phyloP scores from a whole-genome alignment of 2,113 vertebrate genomes.

The Callipepla squamata region DNA sequence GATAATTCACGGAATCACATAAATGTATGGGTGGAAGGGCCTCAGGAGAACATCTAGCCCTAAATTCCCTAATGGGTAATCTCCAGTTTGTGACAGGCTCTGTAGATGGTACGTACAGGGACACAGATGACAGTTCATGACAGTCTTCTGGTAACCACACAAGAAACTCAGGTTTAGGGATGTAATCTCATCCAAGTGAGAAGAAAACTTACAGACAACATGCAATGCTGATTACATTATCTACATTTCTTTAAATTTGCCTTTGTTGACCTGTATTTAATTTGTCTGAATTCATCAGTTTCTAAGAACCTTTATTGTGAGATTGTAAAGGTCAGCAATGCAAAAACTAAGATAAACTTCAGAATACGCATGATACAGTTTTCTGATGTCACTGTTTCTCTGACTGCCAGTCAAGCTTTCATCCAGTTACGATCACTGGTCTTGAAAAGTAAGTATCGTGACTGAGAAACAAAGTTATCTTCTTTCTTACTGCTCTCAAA shows the following conservation, averaged over 20 bases:
- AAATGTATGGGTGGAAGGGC: no score
- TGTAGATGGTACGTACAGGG: background rate
- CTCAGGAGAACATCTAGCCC: no score
- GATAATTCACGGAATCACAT: no score
- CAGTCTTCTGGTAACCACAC: background rate
- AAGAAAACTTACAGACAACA: background rate
- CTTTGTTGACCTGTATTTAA: background rate
- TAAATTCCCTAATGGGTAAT: background rate
- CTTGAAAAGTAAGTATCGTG: background rate
- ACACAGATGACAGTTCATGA: background rate
- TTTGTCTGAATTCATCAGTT: background rate
- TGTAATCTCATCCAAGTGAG: background rate
- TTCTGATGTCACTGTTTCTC: background rate
- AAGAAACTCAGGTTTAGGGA: background rate
- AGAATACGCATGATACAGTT: rapidly evolving
- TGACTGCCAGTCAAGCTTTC: background rate
- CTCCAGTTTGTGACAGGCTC: background rate
- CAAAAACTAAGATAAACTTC: background rate
- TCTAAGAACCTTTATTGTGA: background rate
- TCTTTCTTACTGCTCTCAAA: background rate
- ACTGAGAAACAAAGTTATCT: background rate
- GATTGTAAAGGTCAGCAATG: background rate
- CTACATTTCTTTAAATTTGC: background rate
- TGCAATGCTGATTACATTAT: background rate
- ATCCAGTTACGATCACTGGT: background rate